Evolutionary conservation across 2,888 invertebrate genomes (phyloP).

Genomic region (Chrysolina americana): DNA sequence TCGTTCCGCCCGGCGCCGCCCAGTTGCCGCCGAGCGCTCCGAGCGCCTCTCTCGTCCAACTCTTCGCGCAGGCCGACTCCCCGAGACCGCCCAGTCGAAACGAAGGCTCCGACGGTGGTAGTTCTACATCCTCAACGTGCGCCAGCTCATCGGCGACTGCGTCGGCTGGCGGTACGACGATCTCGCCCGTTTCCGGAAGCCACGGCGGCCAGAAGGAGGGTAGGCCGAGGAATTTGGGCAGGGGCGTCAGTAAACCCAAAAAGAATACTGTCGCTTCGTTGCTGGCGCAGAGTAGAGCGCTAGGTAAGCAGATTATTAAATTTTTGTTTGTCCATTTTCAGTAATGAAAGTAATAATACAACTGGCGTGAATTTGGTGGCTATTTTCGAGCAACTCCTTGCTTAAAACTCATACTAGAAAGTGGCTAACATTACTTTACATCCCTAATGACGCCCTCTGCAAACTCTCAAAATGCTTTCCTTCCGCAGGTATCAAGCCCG

Average conservation of each 20-base stretch:
- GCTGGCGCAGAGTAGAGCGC: constrained; percentile 87
- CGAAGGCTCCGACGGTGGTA: constrained; percentile 65
- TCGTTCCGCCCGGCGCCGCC: constrained; percentile 70
- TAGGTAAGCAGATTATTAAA: constrained; percentile 69
- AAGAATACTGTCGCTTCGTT: constrained; percentile 93
- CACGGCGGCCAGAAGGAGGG: constrained; percentile 75
- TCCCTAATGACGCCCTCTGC: no score
- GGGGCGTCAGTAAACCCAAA: constrained; percentile 92
- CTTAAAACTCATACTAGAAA: no score
- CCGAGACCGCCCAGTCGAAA: constrained; percentile 73
- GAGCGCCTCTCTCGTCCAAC: constrained; percentile 72
- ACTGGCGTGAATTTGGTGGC: no score
- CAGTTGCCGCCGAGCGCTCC: constrained; percentile 70
- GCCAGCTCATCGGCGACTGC: constrained; percentile 53
- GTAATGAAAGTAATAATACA: no score
- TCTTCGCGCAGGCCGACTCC: constrained; percentile 74
- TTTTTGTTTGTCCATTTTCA: neutral
- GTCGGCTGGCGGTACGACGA: constrained; percentile 39
- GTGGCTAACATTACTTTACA: no score
- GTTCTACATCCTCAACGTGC: constrained; percentile 62
- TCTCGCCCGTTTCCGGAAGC: constrained; percentile 47
- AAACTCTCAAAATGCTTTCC: neutral
- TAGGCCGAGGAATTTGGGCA: constrained; percentile 85
- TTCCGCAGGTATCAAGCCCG: constrained; percentile 77
- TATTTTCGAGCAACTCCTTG: no score